These are phyloP conservation scores for Chaenogobius annularis DNA, from an alignment of 2,113 vertebrate species.

Conservation along the genomic window DNA sequence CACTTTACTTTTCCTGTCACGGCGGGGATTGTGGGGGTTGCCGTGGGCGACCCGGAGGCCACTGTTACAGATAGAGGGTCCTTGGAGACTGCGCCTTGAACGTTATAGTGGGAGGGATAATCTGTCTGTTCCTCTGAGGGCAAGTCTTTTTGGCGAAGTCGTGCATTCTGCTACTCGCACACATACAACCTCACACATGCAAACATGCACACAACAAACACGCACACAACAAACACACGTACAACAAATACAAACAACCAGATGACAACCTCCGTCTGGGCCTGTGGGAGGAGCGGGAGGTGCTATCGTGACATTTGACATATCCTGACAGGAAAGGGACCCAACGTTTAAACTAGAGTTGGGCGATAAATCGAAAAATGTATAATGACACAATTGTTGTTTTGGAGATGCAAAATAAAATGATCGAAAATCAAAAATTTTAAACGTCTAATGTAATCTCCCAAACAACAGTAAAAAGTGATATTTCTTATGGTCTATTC, in stretches of 20 bases:
- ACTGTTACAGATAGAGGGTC: slow-evolving; percentile 62
- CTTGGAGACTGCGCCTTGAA: slow-evolving; percentile 56
- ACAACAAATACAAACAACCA: slow-evolving; percentile 46
- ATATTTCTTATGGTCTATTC: too few relatives aligned
- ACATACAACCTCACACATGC: slow-evolving; percentile 25
- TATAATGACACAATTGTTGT: too few relatives aligned
- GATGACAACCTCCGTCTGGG: slow-evolving; percentile 58
- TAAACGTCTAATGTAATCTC: too few relatives aligned
- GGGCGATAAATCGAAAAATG: too few relatives aligned
- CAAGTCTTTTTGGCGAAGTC: slow-evolving; percentile 55
- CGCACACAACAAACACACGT: slow-evolving; percentile 27
- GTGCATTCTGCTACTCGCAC: slow-evolving; percentile 40
- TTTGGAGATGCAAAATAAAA: too few relatives aligned
- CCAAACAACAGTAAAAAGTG: too few relatives aligned
- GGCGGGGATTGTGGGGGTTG: slow-evolving; percentile 32
- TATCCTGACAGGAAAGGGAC: slow-evolving; percentile 21
- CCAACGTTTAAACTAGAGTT: not conserved
- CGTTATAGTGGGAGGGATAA: slow-evolving; percentile 62
- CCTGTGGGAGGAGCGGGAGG: slow-evolving; percentile 34
- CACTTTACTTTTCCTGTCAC: slow-evolving; percentile 43
- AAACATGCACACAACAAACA: slow-evolving; percentile 14
- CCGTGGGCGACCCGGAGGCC: slow-evolving; percentile 56
- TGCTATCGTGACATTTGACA: slow-evolving; percentile 41
- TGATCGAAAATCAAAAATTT: too few relatives aligned
- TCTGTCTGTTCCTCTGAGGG: slow-evolving; percentile 72